Conservation (phyloP, 2,797 vertebrate genomes). For the Botia kubotai region DNA sequence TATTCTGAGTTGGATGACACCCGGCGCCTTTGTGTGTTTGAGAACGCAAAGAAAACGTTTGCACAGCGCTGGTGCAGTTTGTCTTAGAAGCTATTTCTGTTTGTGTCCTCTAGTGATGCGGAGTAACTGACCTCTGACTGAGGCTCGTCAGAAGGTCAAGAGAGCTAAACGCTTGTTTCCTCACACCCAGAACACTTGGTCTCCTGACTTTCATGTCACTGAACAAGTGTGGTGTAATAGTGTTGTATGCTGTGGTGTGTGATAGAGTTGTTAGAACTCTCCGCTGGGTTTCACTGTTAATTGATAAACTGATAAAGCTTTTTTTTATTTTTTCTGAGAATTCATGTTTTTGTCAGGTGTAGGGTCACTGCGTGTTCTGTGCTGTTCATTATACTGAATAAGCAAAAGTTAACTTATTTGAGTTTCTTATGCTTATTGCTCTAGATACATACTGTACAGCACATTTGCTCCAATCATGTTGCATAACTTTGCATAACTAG, state of each 20-base stretch:
- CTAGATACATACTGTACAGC: background rate
- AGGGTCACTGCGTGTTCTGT: background rate
- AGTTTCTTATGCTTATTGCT: no score
- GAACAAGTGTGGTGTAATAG: background rate
- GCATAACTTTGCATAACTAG: slow-evolving; percentile 41
- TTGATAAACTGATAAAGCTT: background rate
- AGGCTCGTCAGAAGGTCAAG: slow-evolving; percentile 25
- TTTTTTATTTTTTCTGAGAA: background rate
- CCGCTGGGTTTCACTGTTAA: background rate
- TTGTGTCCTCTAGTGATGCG: slow-evolving; percentile 19
- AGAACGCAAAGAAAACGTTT: slow-evolving; percentile 21
- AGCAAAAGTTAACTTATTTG: background rate
- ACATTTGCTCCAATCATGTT: slow-evolving; percentile 18
- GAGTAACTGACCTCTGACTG: slow-evolving; percentile 33
- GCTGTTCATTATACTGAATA: background rate
- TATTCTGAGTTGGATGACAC: slow-evolving; percentile 5
- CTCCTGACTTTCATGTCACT: slow-evolving; percentile 11
- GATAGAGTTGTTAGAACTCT: slow-evolving; percentile 11
- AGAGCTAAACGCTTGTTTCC: slow-evolving; percentile 6
- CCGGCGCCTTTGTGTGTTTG: slow-evolving; percentile 18
- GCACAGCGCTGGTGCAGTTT: slow-evolving; percentile 6
- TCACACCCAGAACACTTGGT: background rate
- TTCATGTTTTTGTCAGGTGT: background rate
- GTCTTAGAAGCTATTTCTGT: slow-evolving; percentile 1
- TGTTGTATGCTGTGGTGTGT: background rate